Conservation (phyloP, 2,888 invertebrate genomes). For the Thereva nobilitata region DNA sequence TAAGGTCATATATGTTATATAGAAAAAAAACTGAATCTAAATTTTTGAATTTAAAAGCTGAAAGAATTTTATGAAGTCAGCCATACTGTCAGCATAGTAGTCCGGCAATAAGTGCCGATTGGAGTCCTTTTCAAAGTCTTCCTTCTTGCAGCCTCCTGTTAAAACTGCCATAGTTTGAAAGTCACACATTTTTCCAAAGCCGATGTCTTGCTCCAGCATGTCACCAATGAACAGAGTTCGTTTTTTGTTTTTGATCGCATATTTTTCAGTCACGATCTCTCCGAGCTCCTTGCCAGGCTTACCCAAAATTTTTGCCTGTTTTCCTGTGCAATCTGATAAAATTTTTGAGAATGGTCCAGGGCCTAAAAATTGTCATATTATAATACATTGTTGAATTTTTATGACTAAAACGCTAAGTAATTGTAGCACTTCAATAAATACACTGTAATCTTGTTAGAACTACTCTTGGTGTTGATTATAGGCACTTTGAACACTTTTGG, state of each 20-base stretch:
- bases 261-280: constrained; percentile 48
- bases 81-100: constrained; percentile 53
- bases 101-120: constrained; percentile 48
- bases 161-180: constrained; percentile 77
- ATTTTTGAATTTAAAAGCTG: no score
- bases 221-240: constrained; percentile 84
- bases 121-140: constrained; percentile 46
- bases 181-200: constrained; percentile 71
- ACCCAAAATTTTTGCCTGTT: constrained; percentile 53
- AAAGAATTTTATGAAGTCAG: constrained; percentile 49
- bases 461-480: no score
- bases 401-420: constrained; percentile 9
- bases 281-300: constrained; percentile 59
- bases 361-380: constrained; percentile 45
- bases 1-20: no score
- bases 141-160: constrained; percentile 55
- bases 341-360: constrained; percentile 56
- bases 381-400: not conserved
- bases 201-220: constrained; percentile 80
- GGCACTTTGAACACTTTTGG: no score
- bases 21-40: no score
- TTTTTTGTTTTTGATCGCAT: constrained; percentile 62
- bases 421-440: no score
- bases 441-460: no score
- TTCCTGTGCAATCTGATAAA: constrained; percentile 53